Base-by-base conservation (phyloP, 2,888 invertebrate genomes). In the Athetis lepigone region DNA sequence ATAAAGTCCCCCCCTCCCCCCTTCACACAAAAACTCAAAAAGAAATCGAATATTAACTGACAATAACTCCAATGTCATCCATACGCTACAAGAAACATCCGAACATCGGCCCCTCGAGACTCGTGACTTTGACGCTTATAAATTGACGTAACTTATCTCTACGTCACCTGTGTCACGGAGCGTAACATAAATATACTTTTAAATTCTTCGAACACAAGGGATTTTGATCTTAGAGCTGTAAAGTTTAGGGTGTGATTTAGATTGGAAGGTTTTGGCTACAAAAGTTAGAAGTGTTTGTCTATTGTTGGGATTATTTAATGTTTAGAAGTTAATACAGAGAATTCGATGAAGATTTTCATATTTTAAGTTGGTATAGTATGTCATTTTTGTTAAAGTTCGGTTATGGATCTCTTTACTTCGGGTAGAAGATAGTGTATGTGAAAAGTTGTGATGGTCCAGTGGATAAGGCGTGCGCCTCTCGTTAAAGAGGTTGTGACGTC, bases 121-220 rank as follows among this genome's bases (percentile, higher is more conserved):
- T 72, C 60, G 47, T 75, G 75, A 83, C 81, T 87, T 86, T 87
- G 90, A 88, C 90, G 85, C 81, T 86, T 87, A 90, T 85, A 89
- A 90, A 90, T 90, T 87, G 89, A 84, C 87, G 78, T 77, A 81
- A 83, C 85, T 88, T 86, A 87, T 86, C 83, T 80, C 43, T 70
- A 58, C 81, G 82, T 83, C 89, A 90, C 89, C 88, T 89, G 85
- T 79, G 74, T 73, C 75, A 45, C 63, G 57, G 40, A 27, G 55
- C 56, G 33, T 40, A 71, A 64, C 46, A 50, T 56, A 74, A 76
- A 39, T 58, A 74, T 51, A 78, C 71, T 74, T 67, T 79, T 59
- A 73, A 63, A 79, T 52, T 54, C 66, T 66, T 8, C 1, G n/a
- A 8, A 33, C 7, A 3, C 47, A 46, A 19, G 19, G 6, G 0